phyloP scores from a whole-genome alignment of 2,113 vertebrate species.

The pig (Sus scrofa) region DNA sequence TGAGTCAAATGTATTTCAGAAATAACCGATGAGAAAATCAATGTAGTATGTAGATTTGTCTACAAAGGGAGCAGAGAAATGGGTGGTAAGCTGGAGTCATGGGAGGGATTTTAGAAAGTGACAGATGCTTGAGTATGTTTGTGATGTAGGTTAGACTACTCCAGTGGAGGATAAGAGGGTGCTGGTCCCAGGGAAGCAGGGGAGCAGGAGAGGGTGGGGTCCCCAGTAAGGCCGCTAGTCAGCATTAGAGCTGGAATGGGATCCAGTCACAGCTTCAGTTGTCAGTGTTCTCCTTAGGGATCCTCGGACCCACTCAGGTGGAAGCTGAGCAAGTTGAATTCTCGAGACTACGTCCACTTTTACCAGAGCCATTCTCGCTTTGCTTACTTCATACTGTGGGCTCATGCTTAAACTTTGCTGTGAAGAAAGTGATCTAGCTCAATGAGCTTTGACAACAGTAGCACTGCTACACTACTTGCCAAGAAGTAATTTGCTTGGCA shows the following conservation, averaged over 20 bases:
- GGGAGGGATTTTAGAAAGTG: background rate
- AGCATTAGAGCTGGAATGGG: background rate
- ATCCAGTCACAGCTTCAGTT: fast-evolving
- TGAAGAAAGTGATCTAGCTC: background rate
- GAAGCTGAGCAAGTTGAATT: background rate
- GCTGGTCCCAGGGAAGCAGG: background rate
- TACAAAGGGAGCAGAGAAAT: background rate
- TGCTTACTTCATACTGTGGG: background rate
- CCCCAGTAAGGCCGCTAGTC: background rate
- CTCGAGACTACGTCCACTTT: background rate
- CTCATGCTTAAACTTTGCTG: background rate
- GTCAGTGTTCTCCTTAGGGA: background rate
- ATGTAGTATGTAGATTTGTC: background rate
- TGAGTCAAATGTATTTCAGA: background rate
- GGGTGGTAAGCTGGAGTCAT: background rate
- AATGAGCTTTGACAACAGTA: background rate
- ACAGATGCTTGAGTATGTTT: background rate
- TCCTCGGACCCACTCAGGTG: background rate
- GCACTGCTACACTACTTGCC: background rate
- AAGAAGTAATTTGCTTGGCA: constrained; percentile 7
- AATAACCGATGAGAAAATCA: background rate
- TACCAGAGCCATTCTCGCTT: background rate
- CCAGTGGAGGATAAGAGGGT: background rate
- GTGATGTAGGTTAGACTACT: background rate
- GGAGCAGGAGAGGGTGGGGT: background rate